Evolutionary conservation across 2,113 vertebrate genomes (phyloP).

Genomic region (Seriola dumerili): DNA sequence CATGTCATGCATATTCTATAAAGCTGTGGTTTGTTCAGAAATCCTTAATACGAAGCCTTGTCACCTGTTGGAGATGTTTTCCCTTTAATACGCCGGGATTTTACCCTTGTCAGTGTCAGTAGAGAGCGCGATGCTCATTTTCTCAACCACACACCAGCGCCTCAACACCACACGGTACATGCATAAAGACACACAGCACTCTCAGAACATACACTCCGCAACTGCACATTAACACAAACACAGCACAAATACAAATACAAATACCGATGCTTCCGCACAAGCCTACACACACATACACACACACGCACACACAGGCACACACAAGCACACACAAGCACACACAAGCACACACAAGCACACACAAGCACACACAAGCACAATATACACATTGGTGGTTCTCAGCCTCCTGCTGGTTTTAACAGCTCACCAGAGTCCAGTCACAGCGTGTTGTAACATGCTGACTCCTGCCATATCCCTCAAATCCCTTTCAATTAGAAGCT

Average conservation of each 20-base stretch:
- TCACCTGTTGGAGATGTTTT: slow-evolving; percentile 75
- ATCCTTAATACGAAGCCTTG: slow-evolving; percentile 64
- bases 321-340: slow-evolving; percentile 44
- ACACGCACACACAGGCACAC: slow-evolving; percentile 12
- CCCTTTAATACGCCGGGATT: slow-evolving; percentile 59
- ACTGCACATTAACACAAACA: slow-evolving; percentile 42
- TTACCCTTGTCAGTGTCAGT: slow-evolving; percentile 60
- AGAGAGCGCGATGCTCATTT: slow-evolving; percentile 55
- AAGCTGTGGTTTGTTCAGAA: slow-evolving; percentile 71
- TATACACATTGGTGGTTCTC: slow-evolving; percentile 71
- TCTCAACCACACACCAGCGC: slow-evolving; percentile 42
- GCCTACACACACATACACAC: slow-evolving; percentile 13
- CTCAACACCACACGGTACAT: slow-evolving; percentile 31
- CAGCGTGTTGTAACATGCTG: slow-evolving; percentile 77
- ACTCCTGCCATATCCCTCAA: slow-evolving; percentile 81
- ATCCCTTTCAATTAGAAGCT: slow-evolving; percentile 86
- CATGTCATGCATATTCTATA: slow-evolving; percentile 76
- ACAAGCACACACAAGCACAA: slow-evolving; percentile 46
- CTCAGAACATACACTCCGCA: slow-evolving; percentile 32
- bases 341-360: slow-evolving; percentile 31
- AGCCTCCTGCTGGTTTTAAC: slow-evolving; percentile 80
- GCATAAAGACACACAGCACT: slow-evolving; percentile 30
- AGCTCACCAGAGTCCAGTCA: slow-evolving; percentile 77
- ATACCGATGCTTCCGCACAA: slow-evolving; percentile 38
- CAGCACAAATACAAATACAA: slow-evolving; percentile 57